Evolutionary conservation across 2,797 vertebrate species (phyloP), one percentile per base, ranked within the genome.

Genomic region (Platalea minor): DNA sequence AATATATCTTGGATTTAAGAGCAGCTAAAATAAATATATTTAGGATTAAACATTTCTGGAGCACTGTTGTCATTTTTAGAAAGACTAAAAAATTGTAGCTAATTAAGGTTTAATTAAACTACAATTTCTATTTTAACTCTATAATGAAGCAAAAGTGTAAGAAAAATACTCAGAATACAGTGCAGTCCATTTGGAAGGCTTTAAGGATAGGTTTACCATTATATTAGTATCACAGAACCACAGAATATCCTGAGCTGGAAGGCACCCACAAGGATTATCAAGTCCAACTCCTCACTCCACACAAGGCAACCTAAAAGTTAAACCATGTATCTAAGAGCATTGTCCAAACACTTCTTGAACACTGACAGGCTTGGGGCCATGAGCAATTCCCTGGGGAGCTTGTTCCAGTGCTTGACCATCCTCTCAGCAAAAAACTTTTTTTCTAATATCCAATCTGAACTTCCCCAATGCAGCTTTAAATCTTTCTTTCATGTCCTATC

Each of bases 181-280:
- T 65, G 2, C 78, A 82, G 25, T 80, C 9, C 18, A 13, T 69
- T 93, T 50, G 70, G 78, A 76, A 45, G 28, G 25, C 12, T 45
- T 68, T 89, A 82, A 73, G 29, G 13, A n/a, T 10, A 54, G 5
- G 3, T 57, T 77, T 54, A 46, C 5, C 10, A 29, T 33, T 37
- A 24, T 59, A 26, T 43, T 61, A 48, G 12, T n/a, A 56, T 25
- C 29, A 43, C 8, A 43, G 24, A 80, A 60, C 7, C 9, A 56
- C 24, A 48, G 61, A 85, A 75, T 23, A 37, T 16, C 53, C 20
- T 75, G 70, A 53, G n/a, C 25, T 74, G 28, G 21, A 77, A 53
- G 15, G 28, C 4, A 53, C 5, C 19, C 17, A 24, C 1, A 2
- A 77, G 5, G 59, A 60, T 37, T 26, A 45, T 2, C 1, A 1